Evolutionary conservation across 2,113 vertebrate species (phyloP).

Genomic region (Sylvietta virens): DNA sequence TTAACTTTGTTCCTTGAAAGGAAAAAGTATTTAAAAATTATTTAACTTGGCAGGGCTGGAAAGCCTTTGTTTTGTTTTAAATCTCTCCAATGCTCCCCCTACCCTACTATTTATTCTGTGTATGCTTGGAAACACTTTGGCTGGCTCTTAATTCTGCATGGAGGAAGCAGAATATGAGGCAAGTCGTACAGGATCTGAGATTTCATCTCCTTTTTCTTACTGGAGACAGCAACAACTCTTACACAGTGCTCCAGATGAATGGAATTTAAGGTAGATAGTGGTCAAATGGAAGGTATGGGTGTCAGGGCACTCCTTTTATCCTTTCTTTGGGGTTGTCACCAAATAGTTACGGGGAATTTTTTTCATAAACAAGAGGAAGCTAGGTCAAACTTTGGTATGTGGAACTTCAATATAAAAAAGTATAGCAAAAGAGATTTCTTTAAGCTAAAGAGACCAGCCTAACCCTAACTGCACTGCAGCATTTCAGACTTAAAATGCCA

Average conservation of each 20-base stretch:
- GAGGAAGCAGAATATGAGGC: neutral
- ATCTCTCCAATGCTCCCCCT: neutral
- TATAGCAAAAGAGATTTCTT: neutral
- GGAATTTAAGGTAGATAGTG: neutral
- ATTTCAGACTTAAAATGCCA: neutral
- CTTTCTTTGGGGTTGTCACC: neutral
- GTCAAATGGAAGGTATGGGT: neutral
- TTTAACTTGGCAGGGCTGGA: neutral
- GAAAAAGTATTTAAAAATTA: neutral
- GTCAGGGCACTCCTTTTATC: neutral
- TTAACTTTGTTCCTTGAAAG: neutral
- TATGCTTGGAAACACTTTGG: neutral
- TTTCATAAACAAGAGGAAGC: neutral
- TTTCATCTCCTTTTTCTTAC: neutral
- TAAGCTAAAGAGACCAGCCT: neutral
- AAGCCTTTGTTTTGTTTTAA: neutral
- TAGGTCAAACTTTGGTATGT: accelerated
- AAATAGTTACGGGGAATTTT: neutral
- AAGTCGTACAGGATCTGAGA: neutral
- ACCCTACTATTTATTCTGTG: neutral
- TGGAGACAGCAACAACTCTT: neutral
- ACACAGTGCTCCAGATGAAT: accelerated
- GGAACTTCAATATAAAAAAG: neutral
- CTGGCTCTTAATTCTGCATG: neutral
- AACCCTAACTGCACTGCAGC: neutral